Evolutionary conservation across 2,797 vertebrate genomes (phyloP), one percentile per base, ranked within the genome.

Genomic region (Lagothrix lagotricha): DNA sequence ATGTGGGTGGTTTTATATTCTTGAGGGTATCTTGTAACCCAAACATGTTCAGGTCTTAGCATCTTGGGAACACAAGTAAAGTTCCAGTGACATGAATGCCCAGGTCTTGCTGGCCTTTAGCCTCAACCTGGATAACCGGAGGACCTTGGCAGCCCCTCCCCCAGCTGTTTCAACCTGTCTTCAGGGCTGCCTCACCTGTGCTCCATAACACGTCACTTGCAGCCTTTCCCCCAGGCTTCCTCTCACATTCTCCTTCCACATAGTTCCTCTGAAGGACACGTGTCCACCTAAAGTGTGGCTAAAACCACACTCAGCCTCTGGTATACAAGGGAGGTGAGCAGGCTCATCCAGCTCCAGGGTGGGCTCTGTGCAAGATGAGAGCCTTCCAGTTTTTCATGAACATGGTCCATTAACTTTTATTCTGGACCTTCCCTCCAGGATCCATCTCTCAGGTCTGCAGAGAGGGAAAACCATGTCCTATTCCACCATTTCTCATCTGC

Each of bases 201-300:
- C 39, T 44, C 30, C 10, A 2, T 6, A 61, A 11, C 9, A 28
- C 1, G 1, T 70, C 3, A 14, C 7, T 20, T n/a, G 30, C 39
- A 28, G 22, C 13, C 46, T 64, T 39, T 17, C 10, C 61, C 57
- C 70, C 5, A 7, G 11, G 46, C 2, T 67, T 41, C 20, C 4
- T n/a, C 36, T 73, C 48, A 22, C 28, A 50, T 33, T 52, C 70
- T 61, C 44, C 36, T 20, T 72, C 46, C 22, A 5, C 0, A 9
- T 4, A 50, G 88, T n/a, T 80, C 64, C 50, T 58, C 39, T 20
- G 17, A 24, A 14, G 30, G 17, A 22, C 0, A 28, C 11, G 10
- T 57, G 10, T 1, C 0, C 15, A 12, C 20, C 20, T 67, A 67
- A 67, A 52, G 7, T 24, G 57, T 19, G 67, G 7, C 48, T 67